Conservation (phyloP, 2,888 invertebrate species). For the Amphipyra tragopoginis region DNA sequence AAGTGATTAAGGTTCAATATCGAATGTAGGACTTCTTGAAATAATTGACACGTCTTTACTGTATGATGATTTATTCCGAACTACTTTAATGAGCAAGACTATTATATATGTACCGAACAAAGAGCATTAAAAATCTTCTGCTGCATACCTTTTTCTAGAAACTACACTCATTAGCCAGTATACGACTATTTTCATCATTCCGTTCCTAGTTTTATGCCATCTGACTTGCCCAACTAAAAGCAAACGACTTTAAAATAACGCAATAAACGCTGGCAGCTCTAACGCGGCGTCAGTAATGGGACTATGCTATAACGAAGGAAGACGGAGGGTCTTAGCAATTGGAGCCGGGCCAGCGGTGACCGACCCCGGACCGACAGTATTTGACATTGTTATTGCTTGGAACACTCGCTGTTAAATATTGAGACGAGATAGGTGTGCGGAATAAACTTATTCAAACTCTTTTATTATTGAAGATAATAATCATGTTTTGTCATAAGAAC, state of each 20-base stretch:
- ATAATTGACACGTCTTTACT: no score
- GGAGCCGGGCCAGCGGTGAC: conserved; percentile 55
- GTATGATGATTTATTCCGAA: no score
- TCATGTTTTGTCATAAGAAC: no score
- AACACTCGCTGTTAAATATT: conserved; percentile 33
- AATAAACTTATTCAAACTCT: not conserved
- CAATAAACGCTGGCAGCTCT: conserved; percentile 27
- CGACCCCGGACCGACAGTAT: conserved; percentile 41
- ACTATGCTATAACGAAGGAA: conserved; percentile 44
- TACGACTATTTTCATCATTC: not conserved
- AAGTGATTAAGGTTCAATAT: no score
- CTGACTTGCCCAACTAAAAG: no score
- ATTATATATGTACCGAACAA: no score
- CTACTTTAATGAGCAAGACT: no score
- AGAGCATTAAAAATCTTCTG: no score
- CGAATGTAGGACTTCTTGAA: no score
- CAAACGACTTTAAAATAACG: not conserved
- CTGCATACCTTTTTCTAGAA: conserved; percentile 1
- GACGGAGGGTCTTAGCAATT: conserved; percentile 57
- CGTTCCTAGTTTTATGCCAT: no score
- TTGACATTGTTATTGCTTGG: conserved; percentile 46
- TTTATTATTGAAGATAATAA: no score
- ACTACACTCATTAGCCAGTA: conserved; percentile 2
- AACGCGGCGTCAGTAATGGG: conserved; percentile 34
- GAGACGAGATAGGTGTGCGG: conserved; percentile 24